A percentile compares a stretch with the other conserved stretches of the same genome.
phyloP scores from a whole-genome alignment of 2,113 vertebrate species.

The Corvus moneduloides region DNA sequence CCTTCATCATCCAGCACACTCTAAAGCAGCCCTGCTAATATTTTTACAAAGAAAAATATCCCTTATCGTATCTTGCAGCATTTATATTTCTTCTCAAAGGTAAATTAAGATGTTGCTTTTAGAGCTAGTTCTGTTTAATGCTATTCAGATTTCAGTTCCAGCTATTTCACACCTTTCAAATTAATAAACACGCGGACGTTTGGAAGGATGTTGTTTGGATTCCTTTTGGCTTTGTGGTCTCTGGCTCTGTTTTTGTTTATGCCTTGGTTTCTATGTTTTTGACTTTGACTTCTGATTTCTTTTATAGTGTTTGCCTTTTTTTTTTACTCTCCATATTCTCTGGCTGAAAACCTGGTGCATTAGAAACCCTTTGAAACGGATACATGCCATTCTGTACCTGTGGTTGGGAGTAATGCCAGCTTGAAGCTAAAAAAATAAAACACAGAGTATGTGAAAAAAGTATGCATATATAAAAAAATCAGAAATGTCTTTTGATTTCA shows the following conservation, averaged over 20 bases:
- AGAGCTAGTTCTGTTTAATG: background rate
- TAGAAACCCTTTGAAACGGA: background rate
- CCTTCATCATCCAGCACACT: background rate
- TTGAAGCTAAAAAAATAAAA: background rate
- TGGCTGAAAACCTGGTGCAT: background rate
- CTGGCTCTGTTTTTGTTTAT: slow-evolving; percentile 43
- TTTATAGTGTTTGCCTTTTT: background rate
- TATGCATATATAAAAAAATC: background rate
- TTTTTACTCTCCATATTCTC: background rate
- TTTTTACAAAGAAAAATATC: background rate
- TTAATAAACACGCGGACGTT: background rate
- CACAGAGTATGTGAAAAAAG: background rate
- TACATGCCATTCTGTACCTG: background rate
- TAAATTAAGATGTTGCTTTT: slow-evolving; percentile 24
- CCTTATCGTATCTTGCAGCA: background rate
- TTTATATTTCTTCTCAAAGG: slow-evolving; percentile 14
- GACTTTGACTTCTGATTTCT: slow-evolving; percentile 4
- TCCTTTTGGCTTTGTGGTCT: slow-evolving; percentile 18
- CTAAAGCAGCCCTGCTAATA: background rate
- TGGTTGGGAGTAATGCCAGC: background rate
- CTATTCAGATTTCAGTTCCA: slow-evolving; percentile 13
- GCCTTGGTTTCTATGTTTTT: slow-evolving; percentile 11
- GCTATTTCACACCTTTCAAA: slow-evolving; percentile 23
- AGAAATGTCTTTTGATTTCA: background rate
- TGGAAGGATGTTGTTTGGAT: slow-evolving; percentile 19